Evolutionary conservation across 2,797 vertebrate genomes (phyloP), one percentile per base, ranked within the genome.

Genomic region (Neoniphon sammara): DNA sequence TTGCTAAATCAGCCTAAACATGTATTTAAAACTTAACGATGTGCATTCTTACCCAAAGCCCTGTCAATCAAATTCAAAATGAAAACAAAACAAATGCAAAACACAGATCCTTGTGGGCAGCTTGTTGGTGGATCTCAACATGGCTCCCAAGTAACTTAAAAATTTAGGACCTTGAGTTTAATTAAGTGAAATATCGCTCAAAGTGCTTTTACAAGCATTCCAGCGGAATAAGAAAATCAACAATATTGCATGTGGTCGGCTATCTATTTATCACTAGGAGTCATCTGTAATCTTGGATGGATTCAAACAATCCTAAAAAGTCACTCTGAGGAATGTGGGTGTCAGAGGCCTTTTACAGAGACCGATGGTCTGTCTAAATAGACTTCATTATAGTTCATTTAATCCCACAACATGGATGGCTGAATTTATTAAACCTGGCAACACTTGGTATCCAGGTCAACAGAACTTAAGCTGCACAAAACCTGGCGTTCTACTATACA

Each of bases 391-490:
- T 78, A 81, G 84, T 84, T 77, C 73, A 87, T 89, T 88, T 81
- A 83, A 84, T 81, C 66, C 87, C 85, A 72, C 83, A 89, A 85
- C 82, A 87, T 72, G 87, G 86, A 88, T 82, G 87, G 84, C 78
- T 86, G 81, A 82, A 70, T 90, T 88, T 88, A 89, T 91, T 86
- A 83, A 89, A 86, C 70, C 83, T 89, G 85, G 88, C 86, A 89
- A 89, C 73, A 55, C 55, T 75, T 71, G 47, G 70, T 69, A 87
- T 86, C 87, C 91, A 86, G 89, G 90, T 90, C 89, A 89, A 62
- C 59, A 15, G 77, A 86, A 80, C 81, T 75, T 78, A 80, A 78
- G 86, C 81, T 84, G 81, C 81, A 85, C 70, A 75, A 88, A 83
- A 79, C 73, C 82, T 91, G 88, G 87, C 90, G 83, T 78, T 76